Base-by-base conservation (phyloP, 2,113 vertebrate genomes). In the Dipodomys stephensi region DNA sequence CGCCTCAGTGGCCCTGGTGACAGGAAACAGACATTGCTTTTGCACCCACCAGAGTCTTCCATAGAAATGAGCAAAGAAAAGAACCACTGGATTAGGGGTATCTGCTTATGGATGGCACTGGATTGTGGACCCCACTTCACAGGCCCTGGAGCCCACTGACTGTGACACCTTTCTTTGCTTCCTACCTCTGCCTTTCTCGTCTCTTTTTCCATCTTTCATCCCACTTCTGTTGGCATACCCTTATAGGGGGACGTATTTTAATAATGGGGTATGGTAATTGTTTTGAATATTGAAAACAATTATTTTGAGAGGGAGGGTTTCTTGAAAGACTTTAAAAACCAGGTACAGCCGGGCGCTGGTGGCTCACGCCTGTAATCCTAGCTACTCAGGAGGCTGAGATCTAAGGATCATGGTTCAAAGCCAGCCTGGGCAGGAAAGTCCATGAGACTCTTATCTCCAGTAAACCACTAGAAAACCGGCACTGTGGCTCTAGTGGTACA, bases 261-360 rank as follows among this genome's bases (percentile, higher is more conserved):
- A 20, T 78, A 62, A 68, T 78, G 74, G 79, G 30, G n/a, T 30
- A 10, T 64, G 9, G 23, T 27, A 18, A 49, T 72, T 57, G n/a
- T 77, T 86, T 72, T 93, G 46, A 68, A 62, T 74, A 13, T 93
- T 81, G 72, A 39, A 72, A 87, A 83, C 32, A 30, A n/a, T 80
- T 76, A 53, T 76, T 96, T 91, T 79, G 22, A 83, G 79, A 81
- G 62, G 22, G 1, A 81, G 62, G 22, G 4, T 23, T 25, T 64
- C 62, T 57, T 57, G 22, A 44, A 67, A 44, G 74, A 78, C 49
- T 64, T n/a, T n/a, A 76, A 77, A n/a, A 35, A 80, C 72, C 87
- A n/a, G 39, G 39, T 39, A 39, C 39, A 39, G 39, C 39, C 39
- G 39, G 39, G 39, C 5, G 39, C 39, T 39, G 53, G 53, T 57